Evolutionary conservation across 2,888 invertebrate species (phyloP).

Genomic region (Cephus nigrinus): DNA sequence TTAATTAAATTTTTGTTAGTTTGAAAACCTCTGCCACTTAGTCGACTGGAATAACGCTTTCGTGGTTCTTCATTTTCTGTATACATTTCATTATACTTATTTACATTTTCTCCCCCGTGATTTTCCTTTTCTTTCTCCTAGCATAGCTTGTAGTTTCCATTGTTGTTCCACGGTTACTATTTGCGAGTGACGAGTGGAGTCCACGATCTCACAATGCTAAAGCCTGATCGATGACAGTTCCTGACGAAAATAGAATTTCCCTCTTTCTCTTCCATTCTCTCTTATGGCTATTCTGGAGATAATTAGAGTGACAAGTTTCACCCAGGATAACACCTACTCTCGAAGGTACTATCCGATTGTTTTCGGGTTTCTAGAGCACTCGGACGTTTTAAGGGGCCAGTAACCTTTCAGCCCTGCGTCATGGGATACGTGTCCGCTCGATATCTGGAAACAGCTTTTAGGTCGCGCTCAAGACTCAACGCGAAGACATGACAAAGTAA

Average conservation of each 20-base stretch:
- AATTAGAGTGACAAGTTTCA: background rate
- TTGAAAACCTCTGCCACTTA: background rate
- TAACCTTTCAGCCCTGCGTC: constrained; percentile 34
- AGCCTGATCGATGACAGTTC: constrained; percentile 8
- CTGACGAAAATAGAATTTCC: constrained; percentile 29
- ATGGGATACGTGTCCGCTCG: constrained; percentile 33
- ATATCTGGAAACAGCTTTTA: constrained; percentile 44
- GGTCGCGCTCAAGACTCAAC: constrained; percentile 29
- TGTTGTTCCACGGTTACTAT: background rate
- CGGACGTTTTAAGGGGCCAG: constrained; percentile 40
- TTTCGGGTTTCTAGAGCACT: constrained; percentile 47
- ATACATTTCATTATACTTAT: background rate
- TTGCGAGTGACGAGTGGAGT: background rate
- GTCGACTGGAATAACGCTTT: background rate
- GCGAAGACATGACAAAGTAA: background rate
- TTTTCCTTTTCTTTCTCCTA: background rate
- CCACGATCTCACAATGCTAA: background rate
- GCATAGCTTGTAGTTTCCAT: background rate
- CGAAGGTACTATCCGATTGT: background rate
- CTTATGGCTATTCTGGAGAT: background rate
- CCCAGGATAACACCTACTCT: background rate
- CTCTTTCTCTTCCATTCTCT: background rate
- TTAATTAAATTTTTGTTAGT: background rate
- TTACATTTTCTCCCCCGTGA: background rate
- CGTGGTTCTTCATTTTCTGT: background rate